These are phyloP conservation scores for Pocillopora meandrina DNA, from an alignment of 92 coral and sea anemone genomes.

Conservation along the genomic window DNA sequence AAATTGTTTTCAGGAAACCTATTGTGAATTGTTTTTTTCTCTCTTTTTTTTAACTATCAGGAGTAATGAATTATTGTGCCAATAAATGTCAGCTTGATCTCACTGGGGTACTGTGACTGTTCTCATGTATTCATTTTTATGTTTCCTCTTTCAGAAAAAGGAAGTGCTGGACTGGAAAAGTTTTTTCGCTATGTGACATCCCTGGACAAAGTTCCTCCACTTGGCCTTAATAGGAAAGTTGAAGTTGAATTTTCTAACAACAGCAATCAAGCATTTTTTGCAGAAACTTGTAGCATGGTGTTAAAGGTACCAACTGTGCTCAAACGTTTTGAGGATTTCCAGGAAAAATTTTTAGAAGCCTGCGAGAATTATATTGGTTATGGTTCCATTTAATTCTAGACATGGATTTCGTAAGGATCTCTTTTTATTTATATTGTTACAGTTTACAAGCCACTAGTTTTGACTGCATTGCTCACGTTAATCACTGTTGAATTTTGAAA, in stretches of 20 bases:
- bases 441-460: constrained; percentile 17
- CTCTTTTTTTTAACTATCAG: too few relatives aligned
- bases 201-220: constrained; percentile 38
- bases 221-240: constrained; percentile 17
- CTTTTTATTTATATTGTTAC: neutral
- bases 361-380: constrained; percentile 35
- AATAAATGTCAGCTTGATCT: too few relatives aligned
- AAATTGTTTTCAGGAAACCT: too few relatives aligned
- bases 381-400: constrained; percentile 19
- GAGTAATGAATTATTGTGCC: too few relatives aligned
- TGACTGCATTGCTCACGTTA: too few relatives aligned
- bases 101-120: too few relatives aligned
- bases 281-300: constrained; percentile 37
- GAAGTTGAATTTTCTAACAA: constrained; percentile 36
- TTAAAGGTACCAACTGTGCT: constrained; percentile 32
- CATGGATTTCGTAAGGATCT: neutral
- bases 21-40: too few relatives aligned
- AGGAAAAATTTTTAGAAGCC: constrained; percentile 26
- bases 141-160: constrained; percentile 36
- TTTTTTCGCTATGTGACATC: constrained; percentile 25
- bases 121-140: constrained; percentile 9
- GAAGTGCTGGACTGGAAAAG: constrained; percentile 36
- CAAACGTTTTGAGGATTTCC: constrained; percentile 25
- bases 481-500: neutral
- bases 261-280: constrained; percentile 5